Evolutionary conservation across 2,797 vertebrate genomes (phyloP).

Genomic region (Ctenosaura bakeri): DNA sequence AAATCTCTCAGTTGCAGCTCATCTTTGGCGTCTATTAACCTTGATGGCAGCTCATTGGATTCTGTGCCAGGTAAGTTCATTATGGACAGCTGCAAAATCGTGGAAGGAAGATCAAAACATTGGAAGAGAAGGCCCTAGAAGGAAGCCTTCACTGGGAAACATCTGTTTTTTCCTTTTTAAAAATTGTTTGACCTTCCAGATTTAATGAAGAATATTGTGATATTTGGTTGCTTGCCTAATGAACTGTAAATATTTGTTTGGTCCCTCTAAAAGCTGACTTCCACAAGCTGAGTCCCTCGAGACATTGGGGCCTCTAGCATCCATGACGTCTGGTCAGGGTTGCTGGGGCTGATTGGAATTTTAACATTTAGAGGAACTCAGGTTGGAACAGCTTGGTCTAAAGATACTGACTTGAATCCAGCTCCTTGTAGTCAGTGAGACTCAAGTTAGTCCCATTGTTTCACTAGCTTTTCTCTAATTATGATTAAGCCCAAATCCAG

Average conservation of each 20-base stretch:
- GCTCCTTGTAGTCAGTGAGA: background rate
- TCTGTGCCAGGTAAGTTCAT: slow-evolving; percentile 85
- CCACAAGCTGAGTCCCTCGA: background rate
- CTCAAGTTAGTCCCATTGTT: background rate
- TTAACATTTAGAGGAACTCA: background rate
- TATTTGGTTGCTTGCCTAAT: background rate
- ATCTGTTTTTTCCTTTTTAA: background rate
- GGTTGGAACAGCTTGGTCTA: background rate
- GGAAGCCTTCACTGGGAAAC: background rate
- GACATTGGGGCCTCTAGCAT: background rate
- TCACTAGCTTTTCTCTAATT: background rate
- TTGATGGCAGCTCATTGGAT: slow-evolving; percentile 86
- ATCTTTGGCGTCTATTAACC: slow-evolving; percentile 79
- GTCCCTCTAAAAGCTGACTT: background rate
- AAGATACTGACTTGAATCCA: background rate
- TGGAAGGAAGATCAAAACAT: background rate
- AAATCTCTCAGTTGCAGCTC: slow-evolving; percentile 88
- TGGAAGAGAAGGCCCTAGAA: background rate
- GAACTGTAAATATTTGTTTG: background rate
- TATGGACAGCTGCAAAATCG: accelerated
- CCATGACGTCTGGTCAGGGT: too few relatives aligned
- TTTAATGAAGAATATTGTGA: background rate
- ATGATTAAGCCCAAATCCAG: background rate
- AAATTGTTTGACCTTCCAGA: background rate
- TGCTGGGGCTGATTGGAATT: background rate